phyloP scores from a whole-genome alignment of 64 coral and sea anemone genomes.

The Exaiptasia diaphana region DNA sequence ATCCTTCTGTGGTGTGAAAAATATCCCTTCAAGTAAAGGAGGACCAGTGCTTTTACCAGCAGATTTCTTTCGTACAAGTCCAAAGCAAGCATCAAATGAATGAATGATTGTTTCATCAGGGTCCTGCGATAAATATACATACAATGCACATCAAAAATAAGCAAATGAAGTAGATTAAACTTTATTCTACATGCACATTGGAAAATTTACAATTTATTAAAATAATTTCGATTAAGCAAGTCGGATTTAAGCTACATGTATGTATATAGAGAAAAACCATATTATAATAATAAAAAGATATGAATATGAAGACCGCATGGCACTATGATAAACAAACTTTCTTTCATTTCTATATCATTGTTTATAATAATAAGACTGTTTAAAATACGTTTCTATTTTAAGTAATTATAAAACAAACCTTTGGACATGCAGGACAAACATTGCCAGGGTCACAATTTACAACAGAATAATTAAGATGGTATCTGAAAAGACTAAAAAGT shows the following conservation, averaged over 20 bases:
- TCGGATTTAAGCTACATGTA: too few species aligned
- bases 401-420: background rate
- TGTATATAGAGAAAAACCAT: too few species aligned
- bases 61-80: background rate
- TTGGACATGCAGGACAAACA: constrained; percentile 14
- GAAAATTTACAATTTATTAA: too few species aligned
- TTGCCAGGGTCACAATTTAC: background rate
- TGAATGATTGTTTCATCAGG: background rate
- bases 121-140: background rate
- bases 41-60: background rate
- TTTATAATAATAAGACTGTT: background rate
- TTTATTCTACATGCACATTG: too few species aligned
- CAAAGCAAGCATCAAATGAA: constrained; percentile 8
- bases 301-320: too few species aligned
- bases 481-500: background rate
- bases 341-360: background rate
- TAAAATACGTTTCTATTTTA: background rate
- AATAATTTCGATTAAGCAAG: too few species aligned
- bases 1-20: constrained; percentile 2
- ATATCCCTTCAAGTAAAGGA: background rate
- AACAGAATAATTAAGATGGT: background rate
- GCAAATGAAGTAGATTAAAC: too few species aligned
- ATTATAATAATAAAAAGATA: too few species aligned
- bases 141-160: too few species aligned
- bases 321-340: too few species aligned